These are phyloP conservation scores for Polydrusus tereticollis DNA, from an alignment of 2,888 invertebrate species.

Conservation along the genomic window DNA sequence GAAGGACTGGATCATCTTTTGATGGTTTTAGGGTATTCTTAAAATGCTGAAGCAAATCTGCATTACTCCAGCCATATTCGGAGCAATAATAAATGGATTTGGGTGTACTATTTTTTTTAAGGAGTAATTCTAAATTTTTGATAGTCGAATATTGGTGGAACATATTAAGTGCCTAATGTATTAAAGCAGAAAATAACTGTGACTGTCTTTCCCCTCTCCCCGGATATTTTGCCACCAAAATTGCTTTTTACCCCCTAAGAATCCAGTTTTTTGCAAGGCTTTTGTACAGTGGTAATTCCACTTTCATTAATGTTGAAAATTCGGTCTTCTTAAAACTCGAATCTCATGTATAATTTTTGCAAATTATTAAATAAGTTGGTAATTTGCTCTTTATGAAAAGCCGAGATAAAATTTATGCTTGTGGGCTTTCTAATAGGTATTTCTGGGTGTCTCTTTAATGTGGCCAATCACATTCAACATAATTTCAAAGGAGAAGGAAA, in stretches of 20 bases:
- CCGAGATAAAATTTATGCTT: conserved; percentile 2
- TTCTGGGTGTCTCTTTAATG: neutral
- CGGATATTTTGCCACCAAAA: conserved; percentile 15
- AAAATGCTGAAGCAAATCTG: conserved; percentile 14
- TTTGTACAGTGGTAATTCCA: conserved; percentile 1
- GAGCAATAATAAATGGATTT: conserved; percentile 3
- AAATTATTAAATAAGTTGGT: neutral
- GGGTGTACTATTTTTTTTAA: neutral
- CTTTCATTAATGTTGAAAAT: neutral
- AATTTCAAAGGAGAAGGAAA: conserved; percentile 12
- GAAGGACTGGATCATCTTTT: neutral
- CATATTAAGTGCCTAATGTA: conserved; percentile 7
- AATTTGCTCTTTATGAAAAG: conserved; percentile 1
- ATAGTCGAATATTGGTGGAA: conserved; percentile 20
- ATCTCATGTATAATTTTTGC: conserved; percentile 5
- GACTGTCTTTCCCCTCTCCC: conserved; percentile 1
- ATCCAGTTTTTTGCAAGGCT: neutral
- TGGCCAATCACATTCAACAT: neutral
- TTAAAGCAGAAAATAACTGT: conserved; percentile 9
- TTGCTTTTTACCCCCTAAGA: conserved; percentile 11
- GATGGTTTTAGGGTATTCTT: conserved; percentile 15
- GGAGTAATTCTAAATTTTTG: conserved; percentile 1
- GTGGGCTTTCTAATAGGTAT: neutral
- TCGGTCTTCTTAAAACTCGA: neutral
- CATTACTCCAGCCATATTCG: conserved; percentile 19